phyloP scores from a whole-genome alignment of 2,113 vertebrate species.

The Anseranas semipalmata region DNA sequence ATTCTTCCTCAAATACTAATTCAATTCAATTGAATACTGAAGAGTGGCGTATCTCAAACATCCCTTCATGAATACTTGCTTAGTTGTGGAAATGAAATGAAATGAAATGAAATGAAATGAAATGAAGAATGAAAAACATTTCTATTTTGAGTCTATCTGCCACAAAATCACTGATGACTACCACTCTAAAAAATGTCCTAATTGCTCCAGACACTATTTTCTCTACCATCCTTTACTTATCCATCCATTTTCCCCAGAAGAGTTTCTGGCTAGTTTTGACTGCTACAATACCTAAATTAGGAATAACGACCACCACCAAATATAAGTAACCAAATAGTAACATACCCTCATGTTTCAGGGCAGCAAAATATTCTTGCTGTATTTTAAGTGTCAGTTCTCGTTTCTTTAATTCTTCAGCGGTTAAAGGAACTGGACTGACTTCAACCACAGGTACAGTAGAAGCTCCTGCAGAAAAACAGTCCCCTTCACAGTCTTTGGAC shows the following conservation, averaged over 20 bases:
- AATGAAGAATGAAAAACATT: neutral
- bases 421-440: neutral
- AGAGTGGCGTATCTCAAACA: neutral
- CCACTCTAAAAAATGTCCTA: neutral
- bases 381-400: slow-evolving; percentile 74
- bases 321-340: neutral
- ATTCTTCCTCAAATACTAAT: neutral
- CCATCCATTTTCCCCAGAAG: neutral
- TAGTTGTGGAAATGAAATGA: neutral
- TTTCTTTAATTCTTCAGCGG: slow-evolving; percentile 66
- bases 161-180: neutral
- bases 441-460: slow-evolving; percentile 32
- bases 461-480: slow-evolving; percentile 48
- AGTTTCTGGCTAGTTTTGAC: neutral
- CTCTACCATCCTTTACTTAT: neutral
- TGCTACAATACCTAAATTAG: neutral
- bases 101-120: neutral
- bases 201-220: neutral
- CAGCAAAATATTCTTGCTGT: slow-evolving; percentile 80
- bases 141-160: neutral
- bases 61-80: neutral
- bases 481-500: neutral
- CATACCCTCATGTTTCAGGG: slow-evolving; percentile 86
- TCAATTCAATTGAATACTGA: neutral
- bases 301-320: neutral